A percentile compares a stretch with the other conserved stretches of the same genome.
These are phyloP conservation scores for Brotula barbata DNA, from an alignment of 2,797 vertebrate genomes.

Conservation along the genomic window DNA sequence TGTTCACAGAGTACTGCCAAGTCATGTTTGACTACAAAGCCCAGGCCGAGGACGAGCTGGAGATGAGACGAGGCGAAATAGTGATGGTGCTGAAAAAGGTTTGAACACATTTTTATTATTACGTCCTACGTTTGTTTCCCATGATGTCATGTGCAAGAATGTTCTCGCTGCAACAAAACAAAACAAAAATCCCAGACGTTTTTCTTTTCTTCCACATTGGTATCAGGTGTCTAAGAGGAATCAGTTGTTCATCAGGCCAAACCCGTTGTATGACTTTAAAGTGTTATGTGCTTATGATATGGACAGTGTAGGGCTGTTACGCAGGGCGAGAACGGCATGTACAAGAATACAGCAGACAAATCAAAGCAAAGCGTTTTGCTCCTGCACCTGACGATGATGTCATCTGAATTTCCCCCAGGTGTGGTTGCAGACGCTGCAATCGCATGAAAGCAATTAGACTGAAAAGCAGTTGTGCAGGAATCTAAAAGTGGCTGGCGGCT, in stretches of 20 bases:
- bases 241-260: conserved; percentile 20
- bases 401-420: too few species aligned
- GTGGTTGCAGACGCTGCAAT: too few species aligned
- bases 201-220: not conserved
- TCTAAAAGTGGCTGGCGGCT: too few species aligned
- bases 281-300: not conserved
- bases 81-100: conserved; percentile 81
- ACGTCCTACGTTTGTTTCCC: not conserved
- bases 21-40: conserved; percentile 85
- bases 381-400: too few species aligned
- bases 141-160: conserved; percentile 9
- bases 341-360: not conserved
- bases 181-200: not conserved
- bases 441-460: too few species aligned
- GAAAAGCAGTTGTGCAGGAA: too few species aligned
- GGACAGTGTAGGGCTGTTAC: too few species aligned
- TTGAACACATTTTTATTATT: not conserved
- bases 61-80: conserved; percentile 80
- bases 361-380: too few species aligned
- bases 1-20: conserved; percentile 79
- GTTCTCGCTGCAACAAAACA: too few species aligned
- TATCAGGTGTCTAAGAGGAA: not conserved
- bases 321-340: too few species aligned
- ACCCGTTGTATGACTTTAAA: conserved; percentile 40
- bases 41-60: conserved; percentile 81